phyloP scores from a whole-genome alignment of 2,797 vertebrate species.

The Liparis tanakae region DNA sequence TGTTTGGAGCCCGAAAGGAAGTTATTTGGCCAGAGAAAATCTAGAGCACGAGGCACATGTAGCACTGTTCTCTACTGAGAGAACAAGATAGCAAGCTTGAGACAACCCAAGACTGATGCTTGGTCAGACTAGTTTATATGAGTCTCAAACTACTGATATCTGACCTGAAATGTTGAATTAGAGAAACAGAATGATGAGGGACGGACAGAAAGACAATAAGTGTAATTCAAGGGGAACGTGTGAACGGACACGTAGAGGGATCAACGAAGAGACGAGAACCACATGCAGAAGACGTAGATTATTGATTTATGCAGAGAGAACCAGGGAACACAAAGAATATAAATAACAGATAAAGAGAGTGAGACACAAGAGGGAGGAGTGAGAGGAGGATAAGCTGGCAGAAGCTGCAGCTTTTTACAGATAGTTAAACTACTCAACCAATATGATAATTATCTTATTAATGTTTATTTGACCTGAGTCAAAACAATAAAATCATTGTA shows the following conservation, averaged over 20 bases:
- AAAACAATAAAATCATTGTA: constrained; percentile 18
- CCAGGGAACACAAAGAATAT: neutral
- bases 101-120: neutral
- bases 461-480: neutral
- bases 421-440: constrained; percentile 2
- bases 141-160: neutral
- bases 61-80: constrained; percentile 3
- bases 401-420: neutral
- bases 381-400: neutral
- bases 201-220: neutral
- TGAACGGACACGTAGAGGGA: neutral
- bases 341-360: constrained; percentile 9
- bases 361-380: neutral
- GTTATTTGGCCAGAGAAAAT: constrained; percentile 24
- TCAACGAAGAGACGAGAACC: neutral
- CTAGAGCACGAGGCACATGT: neutral
- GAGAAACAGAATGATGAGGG: neutral
- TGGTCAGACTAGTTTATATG: neutral
- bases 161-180: constrained; percentile 5
- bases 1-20: constrained; percentile 26
- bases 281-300: neutral
- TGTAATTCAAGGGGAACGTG: neutral
- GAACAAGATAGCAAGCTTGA: neutral
- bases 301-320: neutral
- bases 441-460: neutral